These are phyloP conservation scores for Gisinianus flammeolus DNA, from an alignment of 2,888 invertebrate species.

Conservation along the genomic window DNA sequence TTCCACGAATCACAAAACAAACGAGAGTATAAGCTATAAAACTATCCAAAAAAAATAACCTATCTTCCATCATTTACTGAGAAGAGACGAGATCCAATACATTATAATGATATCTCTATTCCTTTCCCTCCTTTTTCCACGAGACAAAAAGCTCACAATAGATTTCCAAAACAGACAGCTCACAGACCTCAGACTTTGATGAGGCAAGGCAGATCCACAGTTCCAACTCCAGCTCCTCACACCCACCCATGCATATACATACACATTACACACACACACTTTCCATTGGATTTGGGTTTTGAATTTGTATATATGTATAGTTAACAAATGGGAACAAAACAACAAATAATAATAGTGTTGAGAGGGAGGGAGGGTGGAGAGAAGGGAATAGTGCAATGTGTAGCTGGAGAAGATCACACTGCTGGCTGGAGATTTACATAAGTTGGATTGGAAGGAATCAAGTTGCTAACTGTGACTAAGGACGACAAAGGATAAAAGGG, in stretches of 20 bases:
- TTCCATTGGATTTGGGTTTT: background rate
- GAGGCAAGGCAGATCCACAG: background rate
- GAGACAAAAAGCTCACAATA: too few species aligned
- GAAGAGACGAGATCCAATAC: too few species aligned
- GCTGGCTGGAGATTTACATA: conserved; percentile 2
- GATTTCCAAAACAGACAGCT: too few species aligned
- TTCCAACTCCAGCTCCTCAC: background rate
- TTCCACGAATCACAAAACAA: too few species aligned
- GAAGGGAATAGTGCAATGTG: background rate
- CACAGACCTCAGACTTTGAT: background rate
- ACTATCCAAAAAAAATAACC: too few species aligned
- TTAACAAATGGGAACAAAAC: background rate
- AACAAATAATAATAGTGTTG: background rate
- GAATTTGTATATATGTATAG: background rate
- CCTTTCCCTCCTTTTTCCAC: too few species aligned
- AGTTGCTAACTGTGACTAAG: background rate
- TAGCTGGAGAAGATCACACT: background rate
- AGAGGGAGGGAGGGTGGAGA: background rate
- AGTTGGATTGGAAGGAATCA: conserved; percentile 4
- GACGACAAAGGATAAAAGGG: background rate
- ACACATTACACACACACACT: too few species aligned
- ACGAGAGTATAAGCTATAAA: too few species aligned
- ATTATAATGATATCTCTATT: too few species aligned
- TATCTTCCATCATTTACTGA: too few species aligned
- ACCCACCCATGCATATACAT: too few species aligned